These are phyloP conservation scores for Byasa hedistus DNA, from an alignment of 2,888 invertebrate species.

Conservation along the genomic window DNA sequence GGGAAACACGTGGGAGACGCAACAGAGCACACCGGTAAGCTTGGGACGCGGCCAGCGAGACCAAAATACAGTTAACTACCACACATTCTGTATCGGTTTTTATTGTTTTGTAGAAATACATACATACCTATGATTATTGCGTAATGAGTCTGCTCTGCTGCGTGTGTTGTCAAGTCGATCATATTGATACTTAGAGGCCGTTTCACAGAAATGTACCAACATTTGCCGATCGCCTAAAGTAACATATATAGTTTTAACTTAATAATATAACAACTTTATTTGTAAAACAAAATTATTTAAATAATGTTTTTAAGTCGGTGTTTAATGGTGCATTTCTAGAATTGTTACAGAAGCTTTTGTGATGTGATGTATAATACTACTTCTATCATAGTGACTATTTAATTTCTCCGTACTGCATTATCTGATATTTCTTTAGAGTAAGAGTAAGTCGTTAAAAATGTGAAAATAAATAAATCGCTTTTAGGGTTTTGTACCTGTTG, in stretches of 20 bases:
- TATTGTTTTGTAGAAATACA: conserved; percentile 73
- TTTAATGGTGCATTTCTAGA: conserved; percentile 68
- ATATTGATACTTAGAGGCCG: conserved; percentile 71
- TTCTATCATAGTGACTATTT: conserved; percentile 50
- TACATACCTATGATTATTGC: conserved; percentile 67
- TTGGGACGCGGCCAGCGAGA: conserved; percentile 62
- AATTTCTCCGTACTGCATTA: conserved; percentile 47
- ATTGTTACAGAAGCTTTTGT: conserved; percentile 70
- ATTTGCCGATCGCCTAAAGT: conserved; percentile 26
- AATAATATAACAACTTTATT: neutral
- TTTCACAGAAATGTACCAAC: conserved; percentile 70
- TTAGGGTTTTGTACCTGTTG: conserved; percentile 43
- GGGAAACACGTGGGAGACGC: conserved; percentile 69
- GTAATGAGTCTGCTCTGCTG: conserved; percentile 77
- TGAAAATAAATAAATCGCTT: conserved; percentile 47
- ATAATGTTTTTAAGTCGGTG: conserved; percentile 1
- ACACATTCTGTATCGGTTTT: conserved; percentile 67
- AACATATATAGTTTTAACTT: neutral
- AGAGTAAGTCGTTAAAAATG: conserved; percentile 41
- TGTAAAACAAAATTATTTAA: neutral
- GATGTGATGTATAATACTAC: conserved; percentile 73
- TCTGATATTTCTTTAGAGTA: conserved; percentile 44
- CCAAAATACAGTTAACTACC: conserved; percentile 59
- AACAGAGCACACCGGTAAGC: conserved; percentile 74
- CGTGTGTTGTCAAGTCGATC: conserved; percentile 75